Conservation (phyloP, 2,113 vertebrate genomes). For the Ochotona curzoniae region DNA sequence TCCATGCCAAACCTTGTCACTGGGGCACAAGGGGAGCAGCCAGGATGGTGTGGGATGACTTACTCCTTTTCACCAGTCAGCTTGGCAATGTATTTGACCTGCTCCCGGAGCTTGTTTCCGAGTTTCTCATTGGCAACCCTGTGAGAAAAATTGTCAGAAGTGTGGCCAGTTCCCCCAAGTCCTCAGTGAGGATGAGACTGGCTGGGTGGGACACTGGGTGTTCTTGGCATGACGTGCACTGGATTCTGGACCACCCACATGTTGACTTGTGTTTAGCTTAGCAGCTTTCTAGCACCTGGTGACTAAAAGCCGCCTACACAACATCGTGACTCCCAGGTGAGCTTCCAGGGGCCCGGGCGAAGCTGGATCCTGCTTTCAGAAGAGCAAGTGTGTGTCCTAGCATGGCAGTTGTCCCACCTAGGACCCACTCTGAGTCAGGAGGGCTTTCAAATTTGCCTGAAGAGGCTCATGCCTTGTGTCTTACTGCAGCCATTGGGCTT, state of each 20-base stretch:
- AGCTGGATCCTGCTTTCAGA: neutral
- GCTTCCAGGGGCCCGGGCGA: neutral
- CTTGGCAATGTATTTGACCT: constrained; percentile 86
- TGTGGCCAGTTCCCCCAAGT: neutral
- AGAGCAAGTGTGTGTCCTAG: neutral
- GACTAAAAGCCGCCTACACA: neutral
- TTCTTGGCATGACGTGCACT: neutral
- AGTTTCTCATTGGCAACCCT: constrained; percentile 87
- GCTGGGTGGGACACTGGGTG: accelerated
- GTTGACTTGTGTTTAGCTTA: neutral
- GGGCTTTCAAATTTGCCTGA: neutral
- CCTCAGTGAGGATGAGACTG: neutral
- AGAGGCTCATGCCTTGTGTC: neutral
- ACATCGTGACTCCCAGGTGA: neutral
- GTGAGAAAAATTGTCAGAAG: constrained; percentile 62
- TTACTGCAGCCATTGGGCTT: neutral
- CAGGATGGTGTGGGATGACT: constrained; percentile 63
- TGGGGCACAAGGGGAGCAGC: neutral
- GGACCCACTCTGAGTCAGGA: neutral
- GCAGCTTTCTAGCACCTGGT: neutral
- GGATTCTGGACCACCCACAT: neutral
- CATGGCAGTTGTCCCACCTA: neutral
- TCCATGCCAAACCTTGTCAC: neutral
- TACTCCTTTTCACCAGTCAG: constrained; percentile 87
- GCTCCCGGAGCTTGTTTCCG: constrained; percentile 85